These are phyloP conservation scores for Epinephelus coioides DNA, from an alignment of 2,797 vertebrate genomes.

Conservation along the genomic window DNA sequence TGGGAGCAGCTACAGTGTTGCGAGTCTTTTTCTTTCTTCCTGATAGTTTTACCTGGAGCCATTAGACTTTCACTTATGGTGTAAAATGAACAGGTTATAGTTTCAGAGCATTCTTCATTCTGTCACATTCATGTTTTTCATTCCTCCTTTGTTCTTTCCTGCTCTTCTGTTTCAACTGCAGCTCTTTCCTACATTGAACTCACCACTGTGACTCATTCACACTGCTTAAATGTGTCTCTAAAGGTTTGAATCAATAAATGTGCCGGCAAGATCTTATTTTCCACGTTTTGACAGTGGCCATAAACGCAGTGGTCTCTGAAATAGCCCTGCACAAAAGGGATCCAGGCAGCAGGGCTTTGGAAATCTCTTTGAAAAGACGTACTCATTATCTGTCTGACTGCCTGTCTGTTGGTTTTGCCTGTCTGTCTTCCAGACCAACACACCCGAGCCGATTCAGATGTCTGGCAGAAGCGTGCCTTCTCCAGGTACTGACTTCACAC, in stretches of 20 bases:
- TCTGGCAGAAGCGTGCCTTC: slow-evolving; percentile 55
- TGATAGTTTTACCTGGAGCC: not conserved
- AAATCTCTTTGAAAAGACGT: slow-evolving; percentile 34
- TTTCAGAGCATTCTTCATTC: not conserved
- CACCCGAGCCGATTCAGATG: slow-evolving; percentile 37
- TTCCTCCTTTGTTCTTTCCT: slow-evolving; percentile 20
- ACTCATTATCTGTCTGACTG: slow-evolving; percentile 17
- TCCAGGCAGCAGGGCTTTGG: not conserved
- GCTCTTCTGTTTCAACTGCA: not conserved
- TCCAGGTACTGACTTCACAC: slow-evolving; percentile 68
- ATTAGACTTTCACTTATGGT: not conserved
- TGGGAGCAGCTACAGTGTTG: too few relatives aligned
- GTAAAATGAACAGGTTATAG: not conserved
- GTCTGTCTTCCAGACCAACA: slow-evolving; percentile 42
- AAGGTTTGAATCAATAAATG: not conserved
- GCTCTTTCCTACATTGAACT: not conserved
- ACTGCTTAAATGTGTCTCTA: slow-evolving; percentile 11
- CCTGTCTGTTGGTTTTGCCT: slow-evolving; percentile 11
- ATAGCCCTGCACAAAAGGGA: not conserved
- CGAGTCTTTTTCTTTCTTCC: too few relatives aligned
- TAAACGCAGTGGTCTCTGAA: slow-evolving; percentile 32
- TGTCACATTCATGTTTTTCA: not conserved
- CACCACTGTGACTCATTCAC: slow-evolving; percentile 5
- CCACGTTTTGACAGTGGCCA: slow-evolving; percentile 5
- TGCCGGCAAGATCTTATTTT: slow-evolving; percentile 21